Evolutionary conservation across 2,888 invertebrate genomes (phyloP).

Genomic region (Priocnemis perturbator): DNA sequence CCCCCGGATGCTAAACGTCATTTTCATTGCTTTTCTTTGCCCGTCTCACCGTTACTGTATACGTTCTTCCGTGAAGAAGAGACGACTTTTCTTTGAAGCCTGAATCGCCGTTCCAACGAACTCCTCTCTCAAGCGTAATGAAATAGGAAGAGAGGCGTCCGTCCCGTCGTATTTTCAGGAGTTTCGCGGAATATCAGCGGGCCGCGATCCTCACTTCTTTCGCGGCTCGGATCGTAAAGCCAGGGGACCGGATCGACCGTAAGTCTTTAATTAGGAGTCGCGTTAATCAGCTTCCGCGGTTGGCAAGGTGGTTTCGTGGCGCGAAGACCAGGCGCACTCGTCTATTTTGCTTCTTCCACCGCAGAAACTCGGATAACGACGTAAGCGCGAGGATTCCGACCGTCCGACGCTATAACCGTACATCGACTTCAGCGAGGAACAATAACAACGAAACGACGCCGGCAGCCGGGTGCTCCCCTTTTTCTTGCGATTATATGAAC

Average conservation of each 20-base stretch:
- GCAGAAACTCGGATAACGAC: not conserved
- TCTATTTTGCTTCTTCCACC: not conserved
- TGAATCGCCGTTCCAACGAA: too few species aligned
- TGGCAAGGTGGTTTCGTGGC: not conserved
- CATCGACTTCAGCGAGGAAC: not conserved
- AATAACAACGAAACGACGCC: constrained; percentile 2
- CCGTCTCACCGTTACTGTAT: too few species aligned
- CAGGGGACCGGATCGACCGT: constrained; percentile 36
- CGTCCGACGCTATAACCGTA: not conserved
- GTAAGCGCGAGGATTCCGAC: not conserved
- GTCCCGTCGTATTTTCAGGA: too few species aligned
- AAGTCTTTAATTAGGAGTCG: constrained; percentile 39
- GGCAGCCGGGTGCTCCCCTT: not conserved
- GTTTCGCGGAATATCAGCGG: too few species aligned
- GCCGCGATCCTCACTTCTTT: too few species aligned
- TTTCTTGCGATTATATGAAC: constrained; percentile 18
- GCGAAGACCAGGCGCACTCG: not conserved
- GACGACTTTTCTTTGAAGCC: too few species aligned
- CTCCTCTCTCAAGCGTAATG: too few species aligned
- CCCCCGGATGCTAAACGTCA: too few species aligned
- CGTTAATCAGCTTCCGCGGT: constrained; percentile 37
- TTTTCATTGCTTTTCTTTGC: too few species aligned
- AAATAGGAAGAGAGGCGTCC: too few species aligned
- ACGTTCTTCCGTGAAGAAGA: too few species aligned
- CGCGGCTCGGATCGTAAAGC: constrained; percentile 8